Evolutionary conservation across 2,797 vertebrate species (phyloP).

Genomic region (Mormyrus hasselquistii): DNA sequence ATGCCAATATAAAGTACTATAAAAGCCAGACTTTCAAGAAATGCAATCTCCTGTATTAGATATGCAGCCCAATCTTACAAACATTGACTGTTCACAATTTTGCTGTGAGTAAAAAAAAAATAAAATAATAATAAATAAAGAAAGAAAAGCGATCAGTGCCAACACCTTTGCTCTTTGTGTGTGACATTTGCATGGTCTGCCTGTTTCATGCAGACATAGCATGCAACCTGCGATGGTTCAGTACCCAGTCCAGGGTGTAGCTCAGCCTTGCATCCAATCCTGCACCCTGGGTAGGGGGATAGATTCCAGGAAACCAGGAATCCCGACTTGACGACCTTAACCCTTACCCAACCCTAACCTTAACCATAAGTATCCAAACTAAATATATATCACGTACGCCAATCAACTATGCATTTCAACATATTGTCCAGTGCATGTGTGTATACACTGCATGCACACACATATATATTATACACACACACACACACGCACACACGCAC

Average conservation of each 20-base stretch:
- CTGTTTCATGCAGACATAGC: neutral
- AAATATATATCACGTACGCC: too few species aligned
- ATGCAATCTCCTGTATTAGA: neutral
- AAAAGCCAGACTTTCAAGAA: neutral
- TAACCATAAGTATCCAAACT: too few species aligned
- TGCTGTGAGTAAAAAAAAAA: neutral
- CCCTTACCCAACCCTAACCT: too few species aligned
- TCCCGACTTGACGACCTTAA: neutral
- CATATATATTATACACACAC: too few species aligned
- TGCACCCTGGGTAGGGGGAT: too few species aligned
- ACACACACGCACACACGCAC: too few species aligned
- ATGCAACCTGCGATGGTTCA: neutral
- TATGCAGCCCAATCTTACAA: neutral
- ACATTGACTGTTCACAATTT: neutral
- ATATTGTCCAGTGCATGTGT: too few species aligned
- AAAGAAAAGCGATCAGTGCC: neutral
- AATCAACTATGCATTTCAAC: too few species aligned
- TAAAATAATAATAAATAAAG: neutral
- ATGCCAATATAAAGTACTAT: neutral
- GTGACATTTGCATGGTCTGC: neutral
- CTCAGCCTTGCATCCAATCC: neutral
- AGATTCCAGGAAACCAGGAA: too few species aligned
- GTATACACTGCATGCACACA: too few species aligned
- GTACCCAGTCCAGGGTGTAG: neutral
- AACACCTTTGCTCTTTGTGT: neutral